Percentiles rank a stretch among this genome's conserved stretches.
Conservation (phyloP, 1,140 invertebrate genomes). For the Harlomillsia oculata region DNA sequence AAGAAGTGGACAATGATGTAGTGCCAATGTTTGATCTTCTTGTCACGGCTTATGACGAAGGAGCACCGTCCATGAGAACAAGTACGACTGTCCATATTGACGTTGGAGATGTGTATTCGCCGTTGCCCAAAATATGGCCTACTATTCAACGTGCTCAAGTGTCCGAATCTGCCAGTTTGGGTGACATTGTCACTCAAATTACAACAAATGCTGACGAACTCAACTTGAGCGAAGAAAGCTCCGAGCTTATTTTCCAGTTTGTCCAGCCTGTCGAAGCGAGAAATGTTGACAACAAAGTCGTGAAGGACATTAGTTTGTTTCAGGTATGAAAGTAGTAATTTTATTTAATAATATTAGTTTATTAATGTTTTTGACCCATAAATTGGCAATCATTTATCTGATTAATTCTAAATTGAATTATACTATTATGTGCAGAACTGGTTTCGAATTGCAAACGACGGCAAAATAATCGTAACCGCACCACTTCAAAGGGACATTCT, state of each 20-base stretch:
- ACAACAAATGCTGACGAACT: conserved; percentile 22
- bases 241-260: conserved; percentile 28
- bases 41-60: conserved; percentile 23
- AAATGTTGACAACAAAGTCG: conserved; percentile 26
- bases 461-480: conserved; percentile 17
- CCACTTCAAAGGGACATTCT: conserved; percentile 19
- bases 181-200: conserved; percentile 22
- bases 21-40: conserved; percentile 20
- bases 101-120: conserved; percentile 78
- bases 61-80: conserved; percentile 63
- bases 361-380: neutral
- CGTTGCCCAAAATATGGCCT: conserved; percentile 74
- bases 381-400: neutral
- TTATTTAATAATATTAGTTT: neutral
- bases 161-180: conserved; percentile 54
- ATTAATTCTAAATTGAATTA: neutral
- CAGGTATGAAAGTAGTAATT: conserved; percentile 3
- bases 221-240: conserved; percentile 34
- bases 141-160: conserved; percentile 69
- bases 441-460: conserved; percentile 22
- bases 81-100: conserved; percentile 66
- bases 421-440: conserved; percentile 12
- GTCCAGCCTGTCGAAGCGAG: conserved; percentile 27
- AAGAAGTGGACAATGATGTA: conserved; percentile 69
- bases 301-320: conserved; percentile 5